Evolutionary conservation across 2,888 invertebrate species (phyloP).

Genomic region (Asteroscopus sphinx): DNA sequence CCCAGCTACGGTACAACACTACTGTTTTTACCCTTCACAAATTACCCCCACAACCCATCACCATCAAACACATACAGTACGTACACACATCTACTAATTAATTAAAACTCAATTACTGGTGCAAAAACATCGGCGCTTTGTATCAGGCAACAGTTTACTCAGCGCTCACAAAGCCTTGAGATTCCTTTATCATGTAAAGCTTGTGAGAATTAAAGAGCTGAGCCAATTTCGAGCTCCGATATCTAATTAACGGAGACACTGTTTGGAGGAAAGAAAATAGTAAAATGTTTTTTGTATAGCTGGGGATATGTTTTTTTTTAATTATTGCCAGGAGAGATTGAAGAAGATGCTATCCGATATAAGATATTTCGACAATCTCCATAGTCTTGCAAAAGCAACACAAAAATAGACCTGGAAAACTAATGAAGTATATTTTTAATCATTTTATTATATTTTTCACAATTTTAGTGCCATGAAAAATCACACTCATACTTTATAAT

Average conservation of each 20-base stretch:
- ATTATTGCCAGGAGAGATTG: no score
- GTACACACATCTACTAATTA: slow-evolving; percentile 46
- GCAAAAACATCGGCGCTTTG: slow-evolving; percentile 51
- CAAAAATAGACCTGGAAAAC: no score
- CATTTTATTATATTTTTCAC: no score
- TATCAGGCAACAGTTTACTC: slow-evolving; percentile 44
- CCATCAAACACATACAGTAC: slow-evolving; percentile 43
- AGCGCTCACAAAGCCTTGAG: slow-evolving; percentile 42
- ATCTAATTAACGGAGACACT: no score
- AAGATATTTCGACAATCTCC: no score
- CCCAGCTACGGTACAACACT: neutral
- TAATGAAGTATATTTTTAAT: no score
- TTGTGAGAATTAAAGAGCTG: slow-evolving; percentile 49
- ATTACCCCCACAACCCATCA: neutral
- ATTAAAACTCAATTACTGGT: slow-evolving; percentile 52
- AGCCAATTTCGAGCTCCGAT: slow-evolving; percentile 47
- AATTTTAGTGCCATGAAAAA: no score
- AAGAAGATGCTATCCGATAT: no score
- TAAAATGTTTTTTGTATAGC: no score
- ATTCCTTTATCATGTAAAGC: slow-evolving; percentile 58
- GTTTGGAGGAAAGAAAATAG: no score
- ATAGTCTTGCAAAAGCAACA: no score
- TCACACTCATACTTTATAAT: no score
- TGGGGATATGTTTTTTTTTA: neutral
- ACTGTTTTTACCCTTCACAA: neutral